Conservation (phyloP, 2,888 invertebrate genomes). For the Drosophila greeni region DNA sequence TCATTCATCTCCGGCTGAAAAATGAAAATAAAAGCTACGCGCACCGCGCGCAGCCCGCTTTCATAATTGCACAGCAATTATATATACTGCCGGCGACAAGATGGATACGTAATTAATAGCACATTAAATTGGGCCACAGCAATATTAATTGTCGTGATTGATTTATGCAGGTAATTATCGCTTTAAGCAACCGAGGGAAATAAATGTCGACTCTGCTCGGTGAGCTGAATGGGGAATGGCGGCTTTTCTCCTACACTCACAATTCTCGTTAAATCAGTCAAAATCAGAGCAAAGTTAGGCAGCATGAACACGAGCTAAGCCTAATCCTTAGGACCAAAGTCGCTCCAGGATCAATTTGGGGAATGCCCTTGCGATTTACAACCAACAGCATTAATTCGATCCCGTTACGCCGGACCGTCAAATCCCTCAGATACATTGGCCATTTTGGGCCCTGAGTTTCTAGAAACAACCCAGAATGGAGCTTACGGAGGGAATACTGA, state of each 20-base stretch:
- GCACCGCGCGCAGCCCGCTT: background rate
- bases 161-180: constrained; percentile 66
- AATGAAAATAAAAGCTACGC: constrained; percentile 31
- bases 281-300: background rate
- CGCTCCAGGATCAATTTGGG: background rate
- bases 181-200: constrained; percentile 31
- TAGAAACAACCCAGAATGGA: constrained; percentile 28
- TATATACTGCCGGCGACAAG: constrained; percentile 51
- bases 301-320: constrained; percentile 7
- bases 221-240: background rate
- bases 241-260: constrained; percentile 17
- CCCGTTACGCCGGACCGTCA: background rate
- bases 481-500: constrained; percentile 42
- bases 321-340: background rate
- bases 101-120: constrained; percentile 66
- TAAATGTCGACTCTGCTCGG: constrained; percentile 1
- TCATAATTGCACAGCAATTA: constrained; percentile 45
- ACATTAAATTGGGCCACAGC: constrained; percentile 61
- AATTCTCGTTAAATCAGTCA: constrained; percentile 3
- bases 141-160: constrained; percentile 59
- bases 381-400: background rate
- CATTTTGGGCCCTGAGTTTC: too few relatives aligned
- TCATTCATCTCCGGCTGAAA: constrained; percentile 40
- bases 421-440: background rate
- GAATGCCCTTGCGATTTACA: constrained; percentile 1